Percentiles rank a stretch among this genome's conserved stretches.
Evolutionary conservation across 2,113 vertebrate genomes (phyloP).

Genomic region (Microtus montanus): DNA sequence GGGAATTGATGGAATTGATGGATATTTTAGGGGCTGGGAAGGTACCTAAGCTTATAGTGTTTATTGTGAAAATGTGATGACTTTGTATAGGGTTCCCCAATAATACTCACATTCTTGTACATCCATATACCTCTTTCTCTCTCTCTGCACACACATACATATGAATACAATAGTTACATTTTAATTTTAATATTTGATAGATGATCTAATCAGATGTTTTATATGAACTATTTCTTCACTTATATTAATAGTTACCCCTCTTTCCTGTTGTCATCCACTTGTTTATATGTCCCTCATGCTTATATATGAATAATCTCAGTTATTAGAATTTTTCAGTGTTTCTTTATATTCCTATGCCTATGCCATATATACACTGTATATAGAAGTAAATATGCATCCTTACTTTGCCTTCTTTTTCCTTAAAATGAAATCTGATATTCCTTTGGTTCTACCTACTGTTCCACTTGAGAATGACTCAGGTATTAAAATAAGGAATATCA

Average conservation of each 20-base stretch:
- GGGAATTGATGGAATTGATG: no score
- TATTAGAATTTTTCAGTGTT: neutral
- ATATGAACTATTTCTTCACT: neutral
- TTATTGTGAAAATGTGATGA: neutral
- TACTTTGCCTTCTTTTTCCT: neutral
- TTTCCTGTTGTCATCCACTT: neutral
- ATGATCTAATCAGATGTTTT: neutral
- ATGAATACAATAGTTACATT: neutral
- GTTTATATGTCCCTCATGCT: neutral
- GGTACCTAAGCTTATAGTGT: neutral
- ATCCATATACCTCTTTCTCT: neutral
- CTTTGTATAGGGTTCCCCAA: neutral
- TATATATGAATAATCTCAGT: neutral
- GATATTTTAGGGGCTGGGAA: neutral
- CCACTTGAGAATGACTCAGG: neutral
- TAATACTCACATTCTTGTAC: neutral
- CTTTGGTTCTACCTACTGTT: neutral
- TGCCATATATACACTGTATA: neutral
- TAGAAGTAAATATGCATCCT: neutral
- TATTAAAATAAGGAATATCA: neutral
- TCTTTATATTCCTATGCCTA: neutral
- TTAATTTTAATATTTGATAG: neutral
- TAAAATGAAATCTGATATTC: neutral
- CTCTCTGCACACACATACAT: neutral
- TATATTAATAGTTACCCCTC: neutral